These are phyloP conservation scores for Labeo rohita DNA, from an alignment of 2,113 vertebrate genomes.

Conservation along the genomic window DNA sequence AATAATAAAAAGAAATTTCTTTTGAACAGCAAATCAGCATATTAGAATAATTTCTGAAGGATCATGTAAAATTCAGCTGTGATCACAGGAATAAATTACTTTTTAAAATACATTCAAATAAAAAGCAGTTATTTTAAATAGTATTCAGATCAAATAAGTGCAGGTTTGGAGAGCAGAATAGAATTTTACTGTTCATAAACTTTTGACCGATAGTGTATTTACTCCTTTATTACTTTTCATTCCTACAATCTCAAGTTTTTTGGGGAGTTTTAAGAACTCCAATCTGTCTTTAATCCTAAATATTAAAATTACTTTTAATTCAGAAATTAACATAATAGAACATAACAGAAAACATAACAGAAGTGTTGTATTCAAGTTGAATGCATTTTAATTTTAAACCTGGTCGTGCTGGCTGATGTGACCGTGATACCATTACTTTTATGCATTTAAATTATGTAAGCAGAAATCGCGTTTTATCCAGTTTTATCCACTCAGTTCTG, in stretches of 20 bases:
- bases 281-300: not conserved
- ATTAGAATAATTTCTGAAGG: not conserved
- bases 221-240: not conserved
- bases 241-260: not conserved
- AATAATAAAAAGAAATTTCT: not conserved
- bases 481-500: not conserved
- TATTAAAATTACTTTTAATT: too few relatives aligned
- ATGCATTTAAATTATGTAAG: not conserved
- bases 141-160: not conserved
- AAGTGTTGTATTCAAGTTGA: not conserved
- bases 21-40: not conserved
- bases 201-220: too few relatives aligned
- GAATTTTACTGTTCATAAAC: too few relatives aligned
- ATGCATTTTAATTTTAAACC: not conserved
- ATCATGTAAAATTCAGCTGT: not conserved
- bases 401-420: too few relatives aligned
- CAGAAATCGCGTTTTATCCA: not conserved
- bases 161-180: not conserved
- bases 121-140: too few relatives aligned
- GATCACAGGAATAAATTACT: too few relatives aligned
- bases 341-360: not conserved
- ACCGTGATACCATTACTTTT: not conserved
- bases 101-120: too few relatives aligned
- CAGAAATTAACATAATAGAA: not conserved
- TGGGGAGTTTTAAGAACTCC: too few relatives aligned